These are phyloP conservation scores for Saguinus midas DNA, from an alignment of 2,113 vertebrate species.

Conservation along the genomic window DNA sequence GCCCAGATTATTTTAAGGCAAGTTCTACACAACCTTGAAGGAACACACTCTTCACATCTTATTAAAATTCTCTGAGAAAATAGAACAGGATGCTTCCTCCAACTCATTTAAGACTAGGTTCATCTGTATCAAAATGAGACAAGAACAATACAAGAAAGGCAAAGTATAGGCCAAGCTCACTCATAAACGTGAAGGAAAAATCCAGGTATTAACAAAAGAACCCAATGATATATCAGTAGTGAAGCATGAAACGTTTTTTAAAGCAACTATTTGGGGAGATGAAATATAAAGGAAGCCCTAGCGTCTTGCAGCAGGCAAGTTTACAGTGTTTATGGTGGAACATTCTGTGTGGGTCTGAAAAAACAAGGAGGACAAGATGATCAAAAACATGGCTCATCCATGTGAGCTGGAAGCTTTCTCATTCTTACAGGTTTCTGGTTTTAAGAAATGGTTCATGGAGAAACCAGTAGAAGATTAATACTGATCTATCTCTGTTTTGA, in stretches of 20 bases:
- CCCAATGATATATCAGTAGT: not conserved
- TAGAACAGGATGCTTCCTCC: not conserved
- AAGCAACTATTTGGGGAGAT: not conserved
- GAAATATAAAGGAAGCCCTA: not conserved
- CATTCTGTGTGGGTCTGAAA: not conserved
- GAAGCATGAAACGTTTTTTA: not conserved
- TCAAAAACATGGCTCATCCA: not conserved
- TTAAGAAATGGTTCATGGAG: not conserved
- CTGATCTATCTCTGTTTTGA: not conserved
- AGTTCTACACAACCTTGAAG: not conserved
- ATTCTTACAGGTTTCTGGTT: not conserved
- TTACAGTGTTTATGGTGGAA: not conserved
- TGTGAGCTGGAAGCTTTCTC: not conserved
- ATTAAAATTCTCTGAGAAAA: constrained; percentile 38
- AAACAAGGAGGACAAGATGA: not conserved
- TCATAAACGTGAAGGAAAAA: not conserved
- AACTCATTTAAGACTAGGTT: not conserved
- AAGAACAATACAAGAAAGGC: not conserved
- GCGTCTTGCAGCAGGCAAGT: not conserved
- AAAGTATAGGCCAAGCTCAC: not conserved
- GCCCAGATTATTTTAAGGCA: not conserved
- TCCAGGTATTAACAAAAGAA: not conserved
- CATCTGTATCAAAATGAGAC: not conserved
- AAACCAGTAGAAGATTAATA: not conserved
- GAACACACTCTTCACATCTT: not conserved